Evolutionary conservation across 2,113 vertebrate genomes (phyloP), one percentile per base, ranked within the genome.

Genomic region (Oryzias melastigma): DNA sequence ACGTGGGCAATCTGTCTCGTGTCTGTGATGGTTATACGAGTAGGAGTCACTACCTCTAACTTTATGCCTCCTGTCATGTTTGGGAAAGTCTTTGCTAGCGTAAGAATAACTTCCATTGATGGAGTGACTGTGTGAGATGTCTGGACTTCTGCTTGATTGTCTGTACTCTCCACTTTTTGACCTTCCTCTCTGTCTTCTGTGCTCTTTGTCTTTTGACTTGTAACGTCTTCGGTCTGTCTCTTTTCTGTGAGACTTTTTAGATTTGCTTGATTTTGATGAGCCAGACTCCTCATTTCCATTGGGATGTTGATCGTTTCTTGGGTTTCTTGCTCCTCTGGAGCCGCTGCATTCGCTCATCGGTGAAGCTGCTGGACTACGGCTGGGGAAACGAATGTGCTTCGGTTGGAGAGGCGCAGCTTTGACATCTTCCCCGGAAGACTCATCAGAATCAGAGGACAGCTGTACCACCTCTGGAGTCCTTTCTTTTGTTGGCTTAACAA

Each of bases 401-500:
- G 91, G 87, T 17, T 90, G 83, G 49, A 81, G 87, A 49, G 63
- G 68, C 0, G 82, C 81, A 71, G 91, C 92, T 25, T 57, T 79
- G 40, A 81, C 87, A 17, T 91, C 91, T 3, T 92, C 92, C 47
- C 62, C 76, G 7, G 81, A 70, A 7, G 93, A 93, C 4, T 91
- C 89, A n/a, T 95, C 95, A 7, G 96, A 95, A 74, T 98, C 92
- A 0, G 96, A 98, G 14, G 96, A 96, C 41, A 98, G 89, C 65
- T 96, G 90, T 57, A 98, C 93, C 58, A 99, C 89, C 85, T 98
- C 96, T 35, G 97, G 97, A 1, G 97, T 99, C 66, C 96, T 93
- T 55, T 98, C 95, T 24, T 87, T 83, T 52, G 92, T 82, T 0
- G 97, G 93, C 60, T 98, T 99, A 44, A 98, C 93, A 64, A 92